These are phyloP conservation scores for Masnerella sp. DNA, from an alignment of 2,888 invertebrate species.

Conservation along the genomic window DNA sequence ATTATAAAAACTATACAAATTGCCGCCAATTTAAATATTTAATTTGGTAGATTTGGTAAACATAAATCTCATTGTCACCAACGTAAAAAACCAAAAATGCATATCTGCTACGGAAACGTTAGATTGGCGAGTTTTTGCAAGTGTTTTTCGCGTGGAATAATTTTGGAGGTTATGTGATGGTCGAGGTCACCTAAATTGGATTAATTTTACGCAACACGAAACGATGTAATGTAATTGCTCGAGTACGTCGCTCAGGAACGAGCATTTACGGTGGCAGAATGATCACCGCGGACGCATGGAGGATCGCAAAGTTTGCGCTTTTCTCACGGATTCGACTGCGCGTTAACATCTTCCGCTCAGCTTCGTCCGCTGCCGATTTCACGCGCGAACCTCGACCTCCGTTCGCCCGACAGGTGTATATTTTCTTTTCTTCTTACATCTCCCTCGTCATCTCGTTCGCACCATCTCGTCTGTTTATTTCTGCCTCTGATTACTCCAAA, in stretches of 20 bases:
- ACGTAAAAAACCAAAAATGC: no score
- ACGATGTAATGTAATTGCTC: constrained; percentile 69
- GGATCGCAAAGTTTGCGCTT: constrained; percentile 67
- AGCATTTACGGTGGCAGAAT: constrained; percentile 60
- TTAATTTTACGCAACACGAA: constrained; percentile 75
- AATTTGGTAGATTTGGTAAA: no score
- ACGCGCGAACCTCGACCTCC: constrained; percentile 65
- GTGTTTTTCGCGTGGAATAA: no score
- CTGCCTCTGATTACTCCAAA: no score
- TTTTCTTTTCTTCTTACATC: constrained; percentile 63
- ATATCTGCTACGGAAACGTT: no score
- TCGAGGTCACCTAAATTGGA: constrained; percentile 76
- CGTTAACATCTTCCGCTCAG: constrained; percentile 66
- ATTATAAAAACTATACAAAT: no score
- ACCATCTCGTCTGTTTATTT: no score
- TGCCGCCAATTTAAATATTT: no score
- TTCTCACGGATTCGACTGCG: constrained; percentile 70
- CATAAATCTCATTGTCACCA: no score
- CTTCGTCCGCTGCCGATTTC: constrained; percentile 68
- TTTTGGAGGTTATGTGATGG: constrained; percentile 69
- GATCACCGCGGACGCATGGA: constrained; percentile 70
- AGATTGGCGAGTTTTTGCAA: no score
- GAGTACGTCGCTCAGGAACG: constrained; percentile 53
- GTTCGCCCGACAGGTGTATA: constrained; percentile 72
- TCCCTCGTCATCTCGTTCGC: neutral